Conservation (phyloP, 2,888 invertebrate species). For the Hyppa rectilinea region DNA sequence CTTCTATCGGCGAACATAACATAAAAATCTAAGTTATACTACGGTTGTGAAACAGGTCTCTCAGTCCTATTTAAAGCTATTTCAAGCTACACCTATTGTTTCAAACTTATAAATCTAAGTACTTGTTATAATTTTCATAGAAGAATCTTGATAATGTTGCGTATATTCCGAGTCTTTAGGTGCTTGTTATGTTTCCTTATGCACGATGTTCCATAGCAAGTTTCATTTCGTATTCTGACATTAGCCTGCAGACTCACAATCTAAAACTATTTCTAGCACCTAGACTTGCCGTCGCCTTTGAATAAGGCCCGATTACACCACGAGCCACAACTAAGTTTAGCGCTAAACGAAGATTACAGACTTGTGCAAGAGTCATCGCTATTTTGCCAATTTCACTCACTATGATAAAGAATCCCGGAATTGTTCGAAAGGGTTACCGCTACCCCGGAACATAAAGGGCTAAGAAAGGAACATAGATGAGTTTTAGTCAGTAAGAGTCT, state of each 20-base stretch:
- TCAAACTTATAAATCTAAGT: conserved; percentile 48
- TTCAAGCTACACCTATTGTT: conserved; percentile 48
- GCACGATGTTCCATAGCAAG: conserved; percentile 14
- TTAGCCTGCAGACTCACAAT: neutral
- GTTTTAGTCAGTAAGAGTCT: no score
- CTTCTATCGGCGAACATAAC: neutral
- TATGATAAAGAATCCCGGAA: no score
- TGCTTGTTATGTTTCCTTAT: conserved; percentile 48
- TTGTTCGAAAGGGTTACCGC: no score
- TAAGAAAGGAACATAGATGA: no score
- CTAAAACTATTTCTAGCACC: neutral
- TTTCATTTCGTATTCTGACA: neutral
- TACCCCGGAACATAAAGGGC: no score
- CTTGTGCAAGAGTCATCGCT: no score
- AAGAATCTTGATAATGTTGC: conserved; percentile 46
- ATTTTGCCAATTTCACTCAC: no score
- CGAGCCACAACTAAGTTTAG: no score
- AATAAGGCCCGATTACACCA: no score
- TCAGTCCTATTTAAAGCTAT: conserved; percentile 32
- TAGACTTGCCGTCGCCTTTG: no score
- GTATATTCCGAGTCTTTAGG: conserved; percentile 43
- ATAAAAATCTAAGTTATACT: conserved; percentile 6
- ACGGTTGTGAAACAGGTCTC: conserved; percentile 58
- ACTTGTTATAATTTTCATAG: conserved; percentile 60
- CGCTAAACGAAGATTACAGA: no score